Percentiles rank a stretch among this genome's conserved stretches.
Conservation (phyloP, 2,113 vertebrate species). For the Falcunculus frontatus region DNA sequence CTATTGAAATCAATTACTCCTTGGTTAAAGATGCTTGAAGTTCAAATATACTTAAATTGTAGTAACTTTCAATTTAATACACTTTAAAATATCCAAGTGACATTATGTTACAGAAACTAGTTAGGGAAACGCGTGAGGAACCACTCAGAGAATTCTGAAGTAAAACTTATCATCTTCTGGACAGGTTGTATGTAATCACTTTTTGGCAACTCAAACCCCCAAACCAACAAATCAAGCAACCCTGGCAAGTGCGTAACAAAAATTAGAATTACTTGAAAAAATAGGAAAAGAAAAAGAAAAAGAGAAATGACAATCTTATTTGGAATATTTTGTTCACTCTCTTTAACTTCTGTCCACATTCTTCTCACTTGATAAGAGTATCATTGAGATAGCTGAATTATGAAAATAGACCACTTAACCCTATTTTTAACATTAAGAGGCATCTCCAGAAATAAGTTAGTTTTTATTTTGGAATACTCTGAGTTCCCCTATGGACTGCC, state of each 20-base stretch:
- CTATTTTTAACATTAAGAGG: background rate
- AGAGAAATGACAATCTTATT: background rate
- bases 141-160: background rate
- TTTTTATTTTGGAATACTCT: background rate
- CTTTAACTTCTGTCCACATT: background rate
- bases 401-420: background rate
- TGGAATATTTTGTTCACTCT: background rate
- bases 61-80: background rate
- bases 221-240: background rate
- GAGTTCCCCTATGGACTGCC: background rate
- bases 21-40: background rate
- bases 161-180: background rate
- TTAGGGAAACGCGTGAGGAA: background rate
- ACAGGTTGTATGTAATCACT: background rate
- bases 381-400: background rate
- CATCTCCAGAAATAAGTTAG: background rate
- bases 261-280: background rate
- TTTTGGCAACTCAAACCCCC: background rate
- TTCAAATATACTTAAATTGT: background rate
- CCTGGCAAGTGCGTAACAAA: background rate
- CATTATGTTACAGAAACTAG: background rate
- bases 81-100: background rate
- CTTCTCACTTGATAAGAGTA: background rate
- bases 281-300: background rate
- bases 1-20: background rate